These are phyloP conservation scores for Steinernema hermaphroditum DNA, from an alignment of 2,888 invertebrate species.

Conservation along the genomic window DNA sequence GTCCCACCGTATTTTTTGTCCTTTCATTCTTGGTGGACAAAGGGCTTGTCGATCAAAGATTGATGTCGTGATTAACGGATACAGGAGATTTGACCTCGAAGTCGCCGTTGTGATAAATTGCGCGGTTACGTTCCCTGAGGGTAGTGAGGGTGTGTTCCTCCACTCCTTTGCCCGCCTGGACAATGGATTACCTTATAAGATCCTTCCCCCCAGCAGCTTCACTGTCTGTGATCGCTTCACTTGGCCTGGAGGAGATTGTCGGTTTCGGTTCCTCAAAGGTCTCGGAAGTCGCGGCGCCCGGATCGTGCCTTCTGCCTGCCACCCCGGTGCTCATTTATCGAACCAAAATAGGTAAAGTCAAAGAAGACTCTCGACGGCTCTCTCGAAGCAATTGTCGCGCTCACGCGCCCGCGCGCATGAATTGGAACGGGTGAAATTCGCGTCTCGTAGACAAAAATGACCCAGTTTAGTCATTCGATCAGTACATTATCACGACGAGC, in stretches of 20 bases:
- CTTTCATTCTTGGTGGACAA: background rate
- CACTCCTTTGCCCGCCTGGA: no score
- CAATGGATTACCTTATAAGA: no score
- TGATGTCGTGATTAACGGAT: background rate
- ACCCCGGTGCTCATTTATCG: conserved; percentile 23
- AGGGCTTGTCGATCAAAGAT: no score
- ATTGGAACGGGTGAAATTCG: conserved; percentile 31
- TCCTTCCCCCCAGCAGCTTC: no score
- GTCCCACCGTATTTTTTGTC: background rate
- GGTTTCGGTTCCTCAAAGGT: background rate
- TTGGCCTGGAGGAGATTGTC: background rate
- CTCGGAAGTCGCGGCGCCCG: conserved; percentile 4
- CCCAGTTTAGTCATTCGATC: conserved; percentile 30
- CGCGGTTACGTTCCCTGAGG: no score
- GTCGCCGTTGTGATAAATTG: background rate
- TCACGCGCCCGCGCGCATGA: conserved; percentile 31
- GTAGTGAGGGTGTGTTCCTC: no score
- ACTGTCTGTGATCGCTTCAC: no score
- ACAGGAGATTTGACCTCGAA: background rate
- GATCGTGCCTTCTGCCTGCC: conserved; percentile 21
- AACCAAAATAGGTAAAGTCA: conserved; percentile 26
- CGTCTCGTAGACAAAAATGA: conserved; percentile 30
- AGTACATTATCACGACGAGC: conserved; percentile 31
- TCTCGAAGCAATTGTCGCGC: conserved; percentile 30
- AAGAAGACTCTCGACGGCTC: conserved; percentile 15